Evolutionary conservation across 2,797 vertebrate genomes (phyloP), one percentile per base, ranked within the genome.

Genomic region (Brachyrhaphis roseni): DNA sequence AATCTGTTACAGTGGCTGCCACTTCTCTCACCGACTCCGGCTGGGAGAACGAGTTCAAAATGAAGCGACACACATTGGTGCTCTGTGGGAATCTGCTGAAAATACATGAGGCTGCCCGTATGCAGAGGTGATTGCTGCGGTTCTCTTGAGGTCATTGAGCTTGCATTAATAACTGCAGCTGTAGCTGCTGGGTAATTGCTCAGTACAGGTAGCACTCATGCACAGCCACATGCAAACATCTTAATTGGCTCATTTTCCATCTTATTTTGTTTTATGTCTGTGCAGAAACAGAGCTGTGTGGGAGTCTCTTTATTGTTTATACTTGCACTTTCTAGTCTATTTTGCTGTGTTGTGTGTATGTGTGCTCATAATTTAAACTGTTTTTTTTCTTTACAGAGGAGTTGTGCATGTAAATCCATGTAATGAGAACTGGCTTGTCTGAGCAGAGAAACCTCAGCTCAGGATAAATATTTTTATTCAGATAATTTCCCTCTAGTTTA

Each of bases 1-100:
- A 86, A 77, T 92, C 86, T 86, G 89, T 88, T 93, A 78, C 72
- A 77, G 76, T 86, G 79, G 78, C 82, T 82, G 81, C 78, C 82
- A 39, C 85, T 86, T 74, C 81, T 16, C 78, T 79, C 72, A 49
- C 62, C 84, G 82, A 81, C 53, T 88, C 62, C 3, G 72, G 76
- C 82, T 82, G 83, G 71, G 76, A 62, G 84, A 1, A 53, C 0
- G 2, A 59, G 73, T 31, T 66, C 46, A 81, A 75, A 78, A 68
- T 55, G 75, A 41, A 82, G 70, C 76, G 77, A 81, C 84, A 70
- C 80, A 64, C 49, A 64, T 53, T 72, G 53, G n/a, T 77, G 76
- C 64, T 59, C 66, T 78, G 26, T 43, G 64, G 72, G 75, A 47
- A 73, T 76, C 13, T 80, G 64, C 28, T 53, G 41, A 1, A 73